phyloP scores from a whole-genome alignment of 2,797 vertebrate genomes.

The Chaetophractus vellerosus region DNA sequence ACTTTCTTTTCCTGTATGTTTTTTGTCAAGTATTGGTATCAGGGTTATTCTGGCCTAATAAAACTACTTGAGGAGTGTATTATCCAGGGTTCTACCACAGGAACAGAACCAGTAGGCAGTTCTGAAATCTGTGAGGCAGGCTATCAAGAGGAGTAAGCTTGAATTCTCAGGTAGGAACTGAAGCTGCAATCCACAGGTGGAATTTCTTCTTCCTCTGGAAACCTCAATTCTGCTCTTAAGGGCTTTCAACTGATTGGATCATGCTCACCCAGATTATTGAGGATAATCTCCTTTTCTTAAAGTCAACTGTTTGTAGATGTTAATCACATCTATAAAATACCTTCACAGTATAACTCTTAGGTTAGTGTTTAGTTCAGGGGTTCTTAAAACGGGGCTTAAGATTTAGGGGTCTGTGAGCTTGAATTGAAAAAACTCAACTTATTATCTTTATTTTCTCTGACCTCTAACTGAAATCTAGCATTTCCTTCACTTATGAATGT shows the following conservation, averaged over 20 bases:
- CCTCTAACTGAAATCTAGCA: no score
- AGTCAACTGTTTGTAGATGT: neutral
- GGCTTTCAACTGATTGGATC: neutral
- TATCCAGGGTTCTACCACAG: no score
- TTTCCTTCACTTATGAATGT: no score
- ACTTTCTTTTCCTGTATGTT: slow-evolving; percentile 45
- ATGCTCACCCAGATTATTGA: neutral
- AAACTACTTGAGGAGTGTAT: neutral
- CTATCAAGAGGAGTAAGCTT: neutral
- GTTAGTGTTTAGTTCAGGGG: neutral
- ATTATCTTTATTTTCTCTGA: no score
- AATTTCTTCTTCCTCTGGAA: slow-evolving; percentile 46
- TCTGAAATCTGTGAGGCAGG: neutral
- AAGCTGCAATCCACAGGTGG: neutral
- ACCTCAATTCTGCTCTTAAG: neutral
- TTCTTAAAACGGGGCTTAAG: no score
- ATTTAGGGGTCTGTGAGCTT: no score
- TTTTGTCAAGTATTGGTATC: slow-evolving; percentile 49
- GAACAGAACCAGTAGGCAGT: neutral
- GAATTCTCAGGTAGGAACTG: neutral
- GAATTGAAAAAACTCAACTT: no score
- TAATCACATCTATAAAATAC: slow-evolving; percentile 30
- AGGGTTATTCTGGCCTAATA: slow-evolving; percentile 21
- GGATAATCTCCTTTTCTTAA: slow-evolving; percentile 55
- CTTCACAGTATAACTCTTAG: neutral